Evolutionary conservation across 2,113 vertebrate genomes (phyloP), one percentile per base, ranked within the genome.

Genomic region (Lepus europaeus): DNA sequence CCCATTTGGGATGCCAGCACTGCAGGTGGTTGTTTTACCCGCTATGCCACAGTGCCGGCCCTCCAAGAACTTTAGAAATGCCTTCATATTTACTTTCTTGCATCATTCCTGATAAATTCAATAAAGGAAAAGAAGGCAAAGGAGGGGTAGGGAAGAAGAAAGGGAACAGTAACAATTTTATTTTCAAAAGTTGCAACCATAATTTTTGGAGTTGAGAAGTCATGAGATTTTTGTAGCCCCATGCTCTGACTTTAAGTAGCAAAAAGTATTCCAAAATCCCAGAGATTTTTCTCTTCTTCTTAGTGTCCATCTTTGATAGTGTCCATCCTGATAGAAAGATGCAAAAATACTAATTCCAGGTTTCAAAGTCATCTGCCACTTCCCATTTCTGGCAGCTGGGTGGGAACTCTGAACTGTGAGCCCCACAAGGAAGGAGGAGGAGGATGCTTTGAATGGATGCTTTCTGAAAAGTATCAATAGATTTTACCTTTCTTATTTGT

Each of bases 401-500:
- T 80, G 64, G 20, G 23, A 73, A 39, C 4, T 78, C 31, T 25
- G 20, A 36, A 63, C 2, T n/a, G 3, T 13, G 19, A 66, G 79
- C 16, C 25, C 5, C 14, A 6, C 20, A 68, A 39, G 16, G 10
- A 90, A 93, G 64, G 51, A 69, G n/a, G 23, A 22, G 8, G 19
- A 39, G 27, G 49, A 36, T 36, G 13, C 10, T 70, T 86, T 70
- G 73, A 53, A 36, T 94, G 22, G 36, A 66, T 36, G n/a, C 45
- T 81, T 79, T 92, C 29, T 87, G 31, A 33, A 85, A 96, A 90
- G 49, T 59, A 4, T 85, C 39, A 22, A 20, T 53, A 86, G 64
- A 88, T 92, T 59, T 86, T 53, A 70, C 33, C 31, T 79, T 96
- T 82, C 82, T 80, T 80, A 0, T 82, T 87, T 49, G 9, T 87